Conservation (phyloP, 2,888 invertebrate species). For the Caenorhabditis wallacei region DNA sequence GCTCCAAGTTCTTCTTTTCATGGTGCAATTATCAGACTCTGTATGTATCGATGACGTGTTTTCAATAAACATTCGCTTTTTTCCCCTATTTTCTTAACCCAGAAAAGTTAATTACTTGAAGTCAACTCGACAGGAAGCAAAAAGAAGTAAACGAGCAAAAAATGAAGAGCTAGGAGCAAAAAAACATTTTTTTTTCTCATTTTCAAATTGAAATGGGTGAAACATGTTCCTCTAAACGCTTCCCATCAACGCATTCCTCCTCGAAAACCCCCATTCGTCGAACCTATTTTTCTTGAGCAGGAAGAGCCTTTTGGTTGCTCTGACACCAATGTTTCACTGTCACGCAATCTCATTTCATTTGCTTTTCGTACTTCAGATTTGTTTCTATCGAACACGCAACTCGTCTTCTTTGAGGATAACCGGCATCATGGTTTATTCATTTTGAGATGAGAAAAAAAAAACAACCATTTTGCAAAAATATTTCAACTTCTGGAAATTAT, state of each 20-base stretch:
- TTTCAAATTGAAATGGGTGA: constrained; percentile 52
- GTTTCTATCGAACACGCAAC: constrained; percentile 55
- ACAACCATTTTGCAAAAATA: neutral
- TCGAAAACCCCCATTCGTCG: constrained; percentile 38
- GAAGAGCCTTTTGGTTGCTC: constrained; percentile 7
- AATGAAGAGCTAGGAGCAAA: constrained; percentile 28
- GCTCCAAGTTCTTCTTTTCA: neutral
- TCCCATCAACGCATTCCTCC: constrained; percentile 4
- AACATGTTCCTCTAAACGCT: constrained; percentile 53
- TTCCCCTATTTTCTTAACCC: neutral
- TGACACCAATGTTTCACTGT: constrained; percentile 52
- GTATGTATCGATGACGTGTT: constrained; percentile 29
- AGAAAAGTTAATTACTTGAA: constrained; percentile 24
- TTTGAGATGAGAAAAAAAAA: constrained; percentile 31
- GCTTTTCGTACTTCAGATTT: constrained; percentile 37
- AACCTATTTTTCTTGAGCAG: constrained; percentile 34
- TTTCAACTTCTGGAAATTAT: no score
- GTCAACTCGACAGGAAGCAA: constrained; percentile 20
- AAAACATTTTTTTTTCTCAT: constrained; percentile 50
- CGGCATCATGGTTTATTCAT: constrained; percentile 46
- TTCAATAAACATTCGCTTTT: constrained; percentile 14
- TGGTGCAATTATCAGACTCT: constrained; percentile 16
- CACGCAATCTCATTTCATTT: constrained; percentile 49
- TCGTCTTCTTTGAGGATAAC: constrained; percentile 5
- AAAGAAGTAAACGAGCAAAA: constrained; percentile 22